Conservation (phyloP, 1,140 invertebrate genomes). For the Solenopsis invicta region DNA sequence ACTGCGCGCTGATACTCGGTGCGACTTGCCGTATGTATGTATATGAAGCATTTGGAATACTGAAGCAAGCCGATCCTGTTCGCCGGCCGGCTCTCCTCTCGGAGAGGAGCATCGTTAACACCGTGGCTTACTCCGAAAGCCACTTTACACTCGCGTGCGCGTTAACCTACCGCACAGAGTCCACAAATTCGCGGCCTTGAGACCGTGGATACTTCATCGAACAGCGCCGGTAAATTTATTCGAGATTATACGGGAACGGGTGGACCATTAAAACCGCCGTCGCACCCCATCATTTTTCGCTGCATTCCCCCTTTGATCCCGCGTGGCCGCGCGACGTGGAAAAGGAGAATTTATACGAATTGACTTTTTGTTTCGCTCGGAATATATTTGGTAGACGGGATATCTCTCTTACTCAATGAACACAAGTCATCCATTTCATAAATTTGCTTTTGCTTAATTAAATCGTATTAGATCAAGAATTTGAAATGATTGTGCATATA, state of each 20-base stretch:
- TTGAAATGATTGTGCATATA: neutral
- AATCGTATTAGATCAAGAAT: neutral
- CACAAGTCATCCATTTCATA: neutral
- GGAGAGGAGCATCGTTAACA: slow-evolving; percentile 52
- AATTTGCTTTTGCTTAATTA: neutral
- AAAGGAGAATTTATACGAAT: slow-evolving; percentile 39
- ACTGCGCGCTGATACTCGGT: slow-evolving; percentile 38
- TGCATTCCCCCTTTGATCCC: neutral
- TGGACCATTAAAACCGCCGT: slow-evolving; percentile 28
- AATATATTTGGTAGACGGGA: slow-evolving; percentile 12
- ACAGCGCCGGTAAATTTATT: slow-evolving; percentile 53
- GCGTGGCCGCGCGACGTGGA: neutral
- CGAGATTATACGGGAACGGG: slow-evolving; percentile 30
- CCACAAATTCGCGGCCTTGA: slow-evolving; percentile 59
- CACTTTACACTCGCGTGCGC: slow-evolving; percentile 60
- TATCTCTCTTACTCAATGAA: neutral
- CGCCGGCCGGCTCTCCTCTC: slow-evolving; percentile 14
- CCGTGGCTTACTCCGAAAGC: slow-evolving; percentile 63
- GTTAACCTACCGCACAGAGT: slow-evolving; percentile 54
- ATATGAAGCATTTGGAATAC: slow-evolving; percentile 60
- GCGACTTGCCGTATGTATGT: slow-evolving; percentile 37
- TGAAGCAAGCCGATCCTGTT: slow-evolving; percentile 49
- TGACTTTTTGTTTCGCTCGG: slow-evolving; percentile 8
- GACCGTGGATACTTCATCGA: slow-evolving; percentile 44
- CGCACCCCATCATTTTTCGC: slow-evolving; percentile 32